Evolutionary conservation across 2,888 invertebrate species (phyloP), one percentile per base, ranked within the genome.

Genomic region (Orgyia antiqua): DNA sequence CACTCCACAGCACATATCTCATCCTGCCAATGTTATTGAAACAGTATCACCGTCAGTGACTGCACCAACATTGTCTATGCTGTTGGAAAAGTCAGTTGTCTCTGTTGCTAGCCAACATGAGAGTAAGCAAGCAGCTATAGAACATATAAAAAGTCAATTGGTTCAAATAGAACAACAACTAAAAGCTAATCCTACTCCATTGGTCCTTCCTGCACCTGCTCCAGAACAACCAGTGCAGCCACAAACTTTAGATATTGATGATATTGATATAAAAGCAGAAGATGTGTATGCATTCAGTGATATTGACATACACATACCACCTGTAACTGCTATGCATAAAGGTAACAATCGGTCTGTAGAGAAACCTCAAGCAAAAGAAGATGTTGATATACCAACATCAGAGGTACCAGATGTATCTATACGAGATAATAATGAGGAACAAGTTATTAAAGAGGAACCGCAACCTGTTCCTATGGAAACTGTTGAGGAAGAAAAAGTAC

Each of bases 61-160:
- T 0, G 92, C 93, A 0, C 93, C 94, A 0, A 94, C 94, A 0
- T 71, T 94, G 1, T 93, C 93, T 0, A 91, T 92, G 88, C 70
- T 94, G 6, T 69, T 94, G 4, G 93, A 91, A 80, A 88, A 34
- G 71, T 74, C 34, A 2, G 58, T 45, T 10, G 42, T 40, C 0
- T 41, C 42, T 2, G 44, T 37, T 2, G 45, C 52, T 4, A 46
- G 50, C 0, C 69, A 74, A 3, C 73, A 72, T 18, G 77, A 78
- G 41, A 72, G 65, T 42, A 77, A 80, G 30, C 68, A 78, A 30
- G 82, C 82, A 0, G 84, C 84, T 20, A 84, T 86, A 2, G 87
- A 87, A 19, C 83, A 84, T 20, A 86, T 86, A 39, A 86, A 86
- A 58, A 83, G 71, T 13, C 80, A 87, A 24, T 45, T 87, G 3